phyloP scores from a whole-genome alignment of 2,888 invertebrate species.

The Calliopum simillimum region DNA sequence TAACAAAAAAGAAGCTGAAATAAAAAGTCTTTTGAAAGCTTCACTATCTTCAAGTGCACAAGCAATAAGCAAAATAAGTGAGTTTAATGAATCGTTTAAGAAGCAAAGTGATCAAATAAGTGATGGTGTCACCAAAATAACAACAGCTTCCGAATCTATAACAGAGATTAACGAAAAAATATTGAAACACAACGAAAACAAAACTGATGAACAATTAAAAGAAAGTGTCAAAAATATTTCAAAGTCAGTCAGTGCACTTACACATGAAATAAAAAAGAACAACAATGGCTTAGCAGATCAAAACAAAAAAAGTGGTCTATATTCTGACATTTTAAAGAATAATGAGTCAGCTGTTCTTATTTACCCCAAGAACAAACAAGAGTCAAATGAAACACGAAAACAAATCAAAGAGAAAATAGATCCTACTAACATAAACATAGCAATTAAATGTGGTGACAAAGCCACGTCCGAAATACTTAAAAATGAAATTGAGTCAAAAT shows the following conservation, averaged over 20 bases:
- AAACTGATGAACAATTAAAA: conserved; percentile 5
- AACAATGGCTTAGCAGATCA: background rate
- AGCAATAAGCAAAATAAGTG: too few relatives aligned
- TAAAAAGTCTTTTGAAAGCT: too few relatives aligned
- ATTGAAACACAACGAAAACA: conserved; percentile 4
- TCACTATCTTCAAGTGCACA: too few relatives aligned
- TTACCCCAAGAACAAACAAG: background rate
- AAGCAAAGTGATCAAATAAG: too few relatives aligned
- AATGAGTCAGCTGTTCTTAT: conserved; percentile 4
- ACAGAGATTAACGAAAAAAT: conserved; percentile 1
- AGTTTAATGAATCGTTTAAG: too few relatives aligned
- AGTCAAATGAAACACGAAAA: conserved; percentile 5
- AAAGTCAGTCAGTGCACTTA: conserved; percentile 3
- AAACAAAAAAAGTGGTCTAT: background rate
- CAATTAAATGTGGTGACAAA: background rate
- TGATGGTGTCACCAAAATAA: too few relatives aligned
- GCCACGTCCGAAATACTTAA: conserved; percentile 8
- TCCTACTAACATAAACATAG: conserved; percentile 3
- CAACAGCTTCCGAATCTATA: too few relatives aligned
- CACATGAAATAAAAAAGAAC: background rate
- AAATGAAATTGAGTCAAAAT: background rate
- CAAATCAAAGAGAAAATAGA: conserved; percentile 2
- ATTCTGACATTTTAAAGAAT: conserved; percentile 1
- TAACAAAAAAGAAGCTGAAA: too few relatives aligned
- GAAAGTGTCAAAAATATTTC: conserved; percentile 8